These are phyloP conservation scores for Parauchenoglanis punctatus DNA, from an alignment of 2,797 vertebrate genomes.

Conservation along the genomic window DNA sequence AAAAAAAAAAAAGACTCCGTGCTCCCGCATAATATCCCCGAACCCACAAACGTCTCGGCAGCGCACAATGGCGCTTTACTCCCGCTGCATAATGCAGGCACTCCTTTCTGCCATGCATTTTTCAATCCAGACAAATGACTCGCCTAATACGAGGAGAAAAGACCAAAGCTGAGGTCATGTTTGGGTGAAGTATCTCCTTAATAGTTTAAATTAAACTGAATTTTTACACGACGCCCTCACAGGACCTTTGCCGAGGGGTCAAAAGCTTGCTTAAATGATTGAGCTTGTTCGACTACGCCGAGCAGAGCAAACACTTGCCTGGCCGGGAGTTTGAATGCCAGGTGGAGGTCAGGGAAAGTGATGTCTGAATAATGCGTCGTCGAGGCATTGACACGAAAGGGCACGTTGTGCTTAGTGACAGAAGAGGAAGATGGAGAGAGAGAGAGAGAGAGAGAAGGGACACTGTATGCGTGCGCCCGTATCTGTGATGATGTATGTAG, in stretches of 20 bases:
- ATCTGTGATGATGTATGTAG: slow-evolving; percentile 71
- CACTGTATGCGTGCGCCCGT: slow-evolving; percentile 76
- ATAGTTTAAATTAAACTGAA: slow-evolving; percentile 46
- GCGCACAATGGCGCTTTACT: neutral
- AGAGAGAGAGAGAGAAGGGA: slow-evolving; percentile 6
- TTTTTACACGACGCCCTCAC: slow-evolving; percentile 20
- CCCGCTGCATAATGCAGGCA: slow-evolving; percentile 21
- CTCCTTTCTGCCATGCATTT: neutral
- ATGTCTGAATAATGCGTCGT: slow-evolving; percentile 82
- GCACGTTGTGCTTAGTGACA: slow-evolving; percentile 73
- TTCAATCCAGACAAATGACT: slow-evolving; percentile 39
- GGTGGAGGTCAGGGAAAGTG: slow-evolving; percentile 83
- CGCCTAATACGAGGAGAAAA: slow-evolving; percentile 37
- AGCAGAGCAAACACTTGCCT: slow-evolving; percentile 80
- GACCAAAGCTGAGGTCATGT: slow-evolving; percentile 32
- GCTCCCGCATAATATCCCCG: neutral
- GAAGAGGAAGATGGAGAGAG: slow-evolving; percentile 73
- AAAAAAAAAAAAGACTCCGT: neutral
- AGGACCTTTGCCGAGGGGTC: slow-evolving; percentile 26
- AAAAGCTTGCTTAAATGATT: slow-evolving; percentile 75
- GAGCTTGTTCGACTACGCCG: slow-evolving; percentile 76
- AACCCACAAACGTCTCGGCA: neutral
- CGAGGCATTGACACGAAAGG: slow-evolving; percentile 83
- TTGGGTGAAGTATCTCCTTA: slow-evolving; percentile 49
- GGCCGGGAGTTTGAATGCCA: slow-evolving; percentile 86